A percentile compares a stretch with the other conserved stretches of the same genome.
phyloP scores from a whole-genome alignment of 2,113 vertebrate species.

The Panthera leo region DNA sequence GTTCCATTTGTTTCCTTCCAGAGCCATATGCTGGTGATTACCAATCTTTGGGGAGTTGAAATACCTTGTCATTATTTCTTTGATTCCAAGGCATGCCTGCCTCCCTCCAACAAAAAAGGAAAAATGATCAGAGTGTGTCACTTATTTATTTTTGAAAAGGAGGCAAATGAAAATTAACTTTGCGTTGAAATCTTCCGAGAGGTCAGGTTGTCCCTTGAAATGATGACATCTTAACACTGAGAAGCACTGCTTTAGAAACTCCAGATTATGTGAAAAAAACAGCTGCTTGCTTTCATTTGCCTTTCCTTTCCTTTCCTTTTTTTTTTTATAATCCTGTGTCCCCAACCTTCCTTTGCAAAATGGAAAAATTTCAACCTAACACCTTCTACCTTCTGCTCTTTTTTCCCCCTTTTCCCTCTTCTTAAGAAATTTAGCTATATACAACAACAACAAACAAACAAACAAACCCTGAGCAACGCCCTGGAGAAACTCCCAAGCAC shows the following conservation, averaged over 20 bases:
- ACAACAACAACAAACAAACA: background rate
- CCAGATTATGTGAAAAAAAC: background rate
- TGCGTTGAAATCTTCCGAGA: background rate
- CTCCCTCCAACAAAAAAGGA: conserved; percentile 3
- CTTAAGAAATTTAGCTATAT: background rate
- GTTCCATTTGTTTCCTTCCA: background rate
- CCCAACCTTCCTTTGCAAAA: background rate
- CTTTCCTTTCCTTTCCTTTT: background rate
- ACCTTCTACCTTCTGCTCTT: background rate
- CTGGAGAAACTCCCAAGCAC: background rate
- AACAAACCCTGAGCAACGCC: background rate
- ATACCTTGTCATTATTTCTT: conserved; percentile 63
- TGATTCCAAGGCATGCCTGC: conserved; percentile 29
- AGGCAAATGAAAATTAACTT: conserved; percentile 44
- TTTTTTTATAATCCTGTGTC: background rate
- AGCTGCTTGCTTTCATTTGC: background rate
- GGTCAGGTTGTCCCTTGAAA: conserved; percentile 18
- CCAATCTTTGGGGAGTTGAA: conserved; percentile 5
- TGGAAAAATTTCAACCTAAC: background rate
- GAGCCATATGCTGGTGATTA: conserved; percentile 58
- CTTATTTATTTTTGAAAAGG: conserved; percentile 58
- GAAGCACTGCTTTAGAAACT: background rate
- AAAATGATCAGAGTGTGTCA: conserved; percentile 8
- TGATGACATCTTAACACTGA: background rate
- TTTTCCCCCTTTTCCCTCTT: background rate